A percentile compares a stretch with the other conserved stretches of the same genome.
These are phyloP conservation scores for Neoniphon sammara DNA, from an alignment of 2,797 vertebrate species.

Conservation along the genomic window DNA sequence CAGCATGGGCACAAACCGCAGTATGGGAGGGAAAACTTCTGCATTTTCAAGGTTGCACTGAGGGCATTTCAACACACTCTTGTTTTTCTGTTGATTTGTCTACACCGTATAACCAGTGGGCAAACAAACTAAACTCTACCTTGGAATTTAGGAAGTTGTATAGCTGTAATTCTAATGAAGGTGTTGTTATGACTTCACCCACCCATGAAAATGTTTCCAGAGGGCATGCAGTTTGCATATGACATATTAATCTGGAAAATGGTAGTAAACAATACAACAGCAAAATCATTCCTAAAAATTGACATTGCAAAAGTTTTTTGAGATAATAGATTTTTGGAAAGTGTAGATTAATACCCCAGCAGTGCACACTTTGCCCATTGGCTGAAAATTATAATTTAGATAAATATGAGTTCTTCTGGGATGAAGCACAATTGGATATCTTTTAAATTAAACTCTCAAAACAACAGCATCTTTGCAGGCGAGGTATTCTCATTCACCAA, in stretches of 20 bases:
- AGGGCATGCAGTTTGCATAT: neutral
- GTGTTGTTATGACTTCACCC: no score
- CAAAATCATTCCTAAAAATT: neutral
- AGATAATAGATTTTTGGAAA: neutral
- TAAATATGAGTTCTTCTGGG: neutral
- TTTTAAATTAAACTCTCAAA: neutral
- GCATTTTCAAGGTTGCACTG: neutral
- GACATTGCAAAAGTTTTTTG: neutral
- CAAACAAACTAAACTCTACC: neutral
- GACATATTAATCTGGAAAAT: neutral
- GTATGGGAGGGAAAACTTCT: neutral
- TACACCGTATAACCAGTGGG: neutral
- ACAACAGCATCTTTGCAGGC: neutral
- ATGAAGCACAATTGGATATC: neutral
- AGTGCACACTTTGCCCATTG: neutral
- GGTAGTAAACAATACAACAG: neutral
- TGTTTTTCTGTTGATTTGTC: neutral
- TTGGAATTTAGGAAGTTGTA: neutral
- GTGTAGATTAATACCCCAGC: neutral
- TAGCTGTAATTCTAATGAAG: no score
- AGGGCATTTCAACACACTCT: neutral
- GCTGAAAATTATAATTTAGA: neutral
- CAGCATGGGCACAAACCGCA: constrained; percentile 1
- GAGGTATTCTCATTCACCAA: neutral
- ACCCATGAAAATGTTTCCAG: neutral